Percentiles rank a stretch among this genome's conserved stretches.
phyloP scores from a whole-genome alignment of 2,113 vertebrate species.

The Gambusia holbrooki region DNA sequence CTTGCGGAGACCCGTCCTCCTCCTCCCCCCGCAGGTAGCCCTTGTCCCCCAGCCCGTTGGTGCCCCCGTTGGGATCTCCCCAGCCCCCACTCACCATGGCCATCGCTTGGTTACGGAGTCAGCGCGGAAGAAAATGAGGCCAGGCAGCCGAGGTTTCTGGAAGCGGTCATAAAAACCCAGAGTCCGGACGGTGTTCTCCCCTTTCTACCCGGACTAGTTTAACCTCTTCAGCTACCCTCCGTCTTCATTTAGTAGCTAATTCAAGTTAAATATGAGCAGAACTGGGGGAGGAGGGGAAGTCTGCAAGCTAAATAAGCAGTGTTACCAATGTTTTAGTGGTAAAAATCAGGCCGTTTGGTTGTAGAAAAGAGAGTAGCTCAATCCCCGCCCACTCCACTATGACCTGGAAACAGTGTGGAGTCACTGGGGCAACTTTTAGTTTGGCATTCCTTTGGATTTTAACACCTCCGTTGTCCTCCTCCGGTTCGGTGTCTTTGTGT shows the following conservation, averaged over 20 bases:
- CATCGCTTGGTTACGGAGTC: conserved; percentile 83
- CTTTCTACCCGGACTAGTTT: conserved; percentile 15
- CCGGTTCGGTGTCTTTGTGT: background rate
- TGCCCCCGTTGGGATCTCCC: conserved; percentile 89
- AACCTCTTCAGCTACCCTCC: background rate
- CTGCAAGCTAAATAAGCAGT: conserved; percentile 15
- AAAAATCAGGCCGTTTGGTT: conserved; percentile 11
- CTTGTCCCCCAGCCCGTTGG: conserved; percentile 84
- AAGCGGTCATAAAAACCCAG: conserved; percentile 58
- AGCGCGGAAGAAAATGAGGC: conserved; percentile 50
- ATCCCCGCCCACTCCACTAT: conserved; percentile 75
- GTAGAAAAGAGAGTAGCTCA: conserved; percentile 22
- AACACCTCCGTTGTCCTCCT: background rate
- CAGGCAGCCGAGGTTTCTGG: conserved; percentile 56
- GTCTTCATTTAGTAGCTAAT: background rate
- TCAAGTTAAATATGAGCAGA: background rate
- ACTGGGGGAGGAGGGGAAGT: background rate
- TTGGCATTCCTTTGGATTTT: conserved; percentile 30
- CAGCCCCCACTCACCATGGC: conserved; percentile 94
- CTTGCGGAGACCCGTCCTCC: conserved; percentile 88
- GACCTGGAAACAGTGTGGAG: conserved; percentile 73
- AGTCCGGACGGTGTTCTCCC: conserved; percentile 12
- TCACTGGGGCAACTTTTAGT: conserved; percentile 54
- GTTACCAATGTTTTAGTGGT: conserved; percentile 7
- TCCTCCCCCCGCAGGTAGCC: conserved; percentile 85